Conservation (phyloP, 2,888 invertebrate species). For the Ferrisia virgata region DNA sequence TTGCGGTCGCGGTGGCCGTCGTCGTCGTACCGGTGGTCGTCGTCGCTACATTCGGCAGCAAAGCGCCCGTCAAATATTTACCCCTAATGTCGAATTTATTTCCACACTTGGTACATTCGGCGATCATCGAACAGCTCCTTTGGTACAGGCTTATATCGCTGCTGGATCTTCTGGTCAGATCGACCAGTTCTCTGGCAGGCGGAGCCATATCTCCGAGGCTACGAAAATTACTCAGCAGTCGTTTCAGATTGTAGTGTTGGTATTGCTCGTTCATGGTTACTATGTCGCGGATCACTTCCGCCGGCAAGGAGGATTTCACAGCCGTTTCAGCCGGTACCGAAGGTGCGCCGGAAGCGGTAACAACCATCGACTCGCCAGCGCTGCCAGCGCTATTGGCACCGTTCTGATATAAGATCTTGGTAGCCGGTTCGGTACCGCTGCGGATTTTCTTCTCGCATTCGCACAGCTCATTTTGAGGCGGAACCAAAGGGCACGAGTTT, state of each 20-base stretch:
- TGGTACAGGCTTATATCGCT: conserved; percentile 20
- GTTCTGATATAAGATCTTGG: conserved; percentile 12
- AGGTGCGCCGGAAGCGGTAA: not conserved
- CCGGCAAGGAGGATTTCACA: not conserved
- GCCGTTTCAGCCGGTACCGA: not conserved
- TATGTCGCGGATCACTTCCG: not conserved
- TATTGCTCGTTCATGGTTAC: conserved; percentile 34
- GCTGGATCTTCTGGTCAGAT: conserved; percentile 24
- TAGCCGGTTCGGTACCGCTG: not conserved
- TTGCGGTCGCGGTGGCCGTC: not conserved
- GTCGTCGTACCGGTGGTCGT: not conserved
- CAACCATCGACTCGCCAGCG: not conserved
- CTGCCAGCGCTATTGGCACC: not conserved
- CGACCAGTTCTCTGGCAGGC: not conserved
- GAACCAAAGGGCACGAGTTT: conserved; percentile 27
- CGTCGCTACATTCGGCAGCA: not conserved
- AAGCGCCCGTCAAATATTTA: not conserved
- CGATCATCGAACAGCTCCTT: conserved; percentile 11
- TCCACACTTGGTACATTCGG: conserved; percentile 38
- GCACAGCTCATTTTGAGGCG: not conserved
- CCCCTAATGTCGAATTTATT: conserved; percentile 32
- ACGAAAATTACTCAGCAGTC: not conserved
- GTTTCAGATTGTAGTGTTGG: conserved; percentile 2
- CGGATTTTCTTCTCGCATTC: conserved; percentile 36
- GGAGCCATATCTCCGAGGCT: not conserved